phyloP scores from a whole-genome alignment of 2,888 invertebrate genomes.

The Lasioglossum leucozonium region DNA sequence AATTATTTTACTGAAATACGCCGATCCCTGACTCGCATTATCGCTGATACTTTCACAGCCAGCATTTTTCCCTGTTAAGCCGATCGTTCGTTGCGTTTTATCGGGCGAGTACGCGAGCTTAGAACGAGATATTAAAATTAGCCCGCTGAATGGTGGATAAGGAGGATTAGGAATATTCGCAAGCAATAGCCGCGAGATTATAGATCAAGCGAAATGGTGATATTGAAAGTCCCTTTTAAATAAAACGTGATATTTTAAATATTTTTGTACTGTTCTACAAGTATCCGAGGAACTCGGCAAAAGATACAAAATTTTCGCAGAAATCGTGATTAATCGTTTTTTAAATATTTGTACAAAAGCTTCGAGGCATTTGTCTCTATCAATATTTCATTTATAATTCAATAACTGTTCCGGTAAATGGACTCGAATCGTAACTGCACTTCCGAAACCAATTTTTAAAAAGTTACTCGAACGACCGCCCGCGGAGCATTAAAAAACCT shows the following conservation, averaged over 20 bases:
- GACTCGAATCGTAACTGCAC: not conserved
- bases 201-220: no score
- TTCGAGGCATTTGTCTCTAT: not conserved
- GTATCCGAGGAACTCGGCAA: not conserved
- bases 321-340: not conserved
- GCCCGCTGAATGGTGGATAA: not conserved
- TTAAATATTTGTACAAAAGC: not conserved
- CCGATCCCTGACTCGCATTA: constrained; percentile 50
- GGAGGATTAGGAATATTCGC: not conserved
- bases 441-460: not conserved
- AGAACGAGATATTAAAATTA: not conserved
- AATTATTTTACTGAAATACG: constrained; percentile 66
- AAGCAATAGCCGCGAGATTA: not conserved
- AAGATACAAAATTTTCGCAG: not conserved
- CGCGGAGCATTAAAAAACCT: not conserved
- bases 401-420: not conserved
- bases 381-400: not conserved
- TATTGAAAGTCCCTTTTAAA: not conserved
- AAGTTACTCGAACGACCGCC: not conserved
- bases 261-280: not conserved
- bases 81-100: constrained; percentile 44
- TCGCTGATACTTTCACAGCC: constrained; percentile 29
- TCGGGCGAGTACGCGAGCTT: constrained; percentile 14
- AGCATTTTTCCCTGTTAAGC: constrained; percentile 51
- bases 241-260: not conserved